phyloP scores from a whole-genome alignment of 37 sponge, comb jelly and placozoan species.

The Geodia barretti region DNA sequence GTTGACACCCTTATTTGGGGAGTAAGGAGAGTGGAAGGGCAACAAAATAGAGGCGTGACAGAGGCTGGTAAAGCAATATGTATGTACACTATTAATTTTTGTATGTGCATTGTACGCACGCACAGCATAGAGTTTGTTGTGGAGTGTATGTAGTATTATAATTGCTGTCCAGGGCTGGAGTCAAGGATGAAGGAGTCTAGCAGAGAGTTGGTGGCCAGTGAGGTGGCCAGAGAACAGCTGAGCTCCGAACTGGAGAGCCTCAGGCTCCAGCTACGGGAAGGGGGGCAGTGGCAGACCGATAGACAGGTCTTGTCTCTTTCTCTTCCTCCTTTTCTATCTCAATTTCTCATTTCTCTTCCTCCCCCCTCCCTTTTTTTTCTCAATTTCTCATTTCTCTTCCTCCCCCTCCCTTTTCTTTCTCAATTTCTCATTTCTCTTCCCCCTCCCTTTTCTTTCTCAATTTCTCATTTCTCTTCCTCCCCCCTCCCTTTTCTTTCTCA shows the following conservation, averaged over 20 bases:
- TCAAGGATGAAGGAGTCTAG: slow-evolving; percentile 35
- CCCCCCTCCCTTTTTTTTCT: too few relatives aligned
- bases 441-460: neutral
- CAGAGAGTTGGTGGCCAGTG: slow-evolving; percentile 20
- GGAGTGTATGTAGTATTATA: neutral
- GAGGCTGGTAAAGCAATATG: neutral
- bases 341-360: neutral
- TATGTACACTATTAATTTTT: too few relatives aligned
- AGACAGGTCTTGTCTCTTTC: slow-evolving; percentile 11
- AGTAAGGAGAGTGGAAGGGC: neutral
- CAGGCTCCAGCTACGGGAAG: neutral
- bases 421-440: neutral
- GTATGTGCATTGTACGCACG: too few relatives aligned
- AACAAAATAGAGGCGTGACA: neutral
- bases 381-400: neutral
- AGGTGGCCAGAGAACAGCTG: slow-evolving; percentile 15
- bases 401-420: neutral
- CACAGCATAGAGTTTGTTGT: neutral
- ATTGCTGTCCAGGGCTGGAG: neutral
- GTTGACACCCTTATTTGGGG: too few relatives aligned
- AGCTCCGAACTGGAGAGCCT: slow-evolving; percentile 13
- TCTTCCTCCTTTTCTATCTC: neutral
- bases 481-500: neutral
- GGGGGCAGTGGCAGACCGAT: slow-evolving; percentile 12
- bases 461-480: neutral